A percentile compares a stretch with the other conserved stretches of the same genome.
Evolutionary conservation across 1,140 invertebrate genomes (phyloP).

Genomic region (Melanaphis sacchari): DNA sequence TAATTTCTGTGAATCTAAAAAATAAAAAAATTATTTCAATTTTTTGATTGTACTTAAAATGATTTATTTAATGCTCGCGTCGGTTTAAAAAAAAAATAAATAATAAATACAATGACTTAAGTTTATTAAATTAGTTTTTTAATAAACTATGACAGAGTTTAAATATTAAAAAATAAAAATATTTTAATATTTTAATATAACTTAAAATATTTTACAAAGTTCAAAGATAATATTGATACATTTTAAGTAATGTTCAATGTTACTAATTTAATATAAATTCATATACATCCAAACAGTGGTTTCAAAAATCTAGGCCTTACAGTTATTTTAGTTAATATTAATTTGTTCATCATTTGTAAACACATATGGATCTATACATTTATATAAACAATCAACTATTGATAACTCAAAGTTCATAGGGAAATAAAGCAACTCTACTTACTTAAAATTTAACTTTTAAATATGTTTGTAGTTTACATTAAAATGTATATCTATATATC

Average conservation of each 20-base stretch:
- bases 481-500: too few species aligned
- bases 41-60: not conserved
- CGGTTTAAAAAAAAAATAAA: not conserved
- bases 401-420: too few species aligned
- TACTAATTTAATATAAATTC: not conserved
- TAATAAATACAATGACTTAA: not conserved
- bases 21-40: not conserved
- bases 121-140: not conserved
- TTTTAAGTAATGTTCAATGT: not conserved
- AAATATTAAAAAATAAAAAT: not conserved
- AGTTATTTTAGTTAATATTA: too few species aligned
- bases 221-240: not conserved
- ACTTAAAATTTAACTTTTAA: too few species aligned
- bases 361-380: too few species aligned
- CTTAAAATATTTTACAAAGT: not conserved
- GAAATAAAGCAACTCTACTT: too few species aligned
- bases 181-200: too few species aligned
- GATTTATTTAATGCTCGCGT: not conserved
- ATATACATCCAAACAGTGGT: too few species aligned
- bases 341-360: too few species aligned
- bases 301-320: too few species aligned
- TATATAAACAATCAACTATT: too few species aligned
- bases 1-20: not conserved
- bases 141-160: not conserved
- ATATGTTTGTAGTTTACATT: too few species aligned